These are phyloP conservation scores for Drosophila nikananu DNA, from an alignment of 1,140 invertebrate genomes.

Conservation along the genomic window DNA sequence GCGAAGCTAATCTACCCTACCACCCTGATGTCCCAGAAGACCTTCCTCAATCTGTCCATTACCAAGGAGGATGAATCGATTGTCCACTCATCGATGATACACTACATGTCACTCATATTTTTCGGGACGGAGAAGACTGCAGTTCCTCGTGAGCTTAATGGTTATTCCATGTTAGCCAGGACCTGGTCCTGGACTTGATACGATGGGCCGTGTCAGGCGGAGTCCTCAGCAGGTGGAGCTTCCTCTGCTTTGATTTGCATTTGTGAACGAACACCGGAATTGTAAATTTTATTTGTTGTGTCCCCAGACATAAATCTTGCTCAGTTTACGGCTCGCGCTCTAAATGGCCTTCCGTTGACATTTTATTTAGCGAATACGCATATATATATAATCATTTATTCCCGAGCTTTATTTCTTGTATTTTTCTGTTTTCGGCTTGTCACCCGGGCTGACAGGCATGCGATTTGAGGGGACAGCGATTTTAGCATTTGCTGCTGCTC, in stretches of 20 bases:
- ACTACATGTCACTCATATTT: constrained; percentile 28
- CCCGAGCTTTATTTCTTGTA: constrained; percentile 26
- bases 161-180: constrained; percentile 29
- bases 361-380: constrained; percentile 62
- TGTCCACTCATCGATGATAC: constrained; percentile 6
- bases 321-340: constrained; percentile 60
- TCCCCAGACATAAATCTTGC: constrained; percentile 73
- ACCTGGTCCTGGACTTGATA: constrained; percentile 10
- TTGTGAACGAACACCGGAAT: constrained; percentile 8
- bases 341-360: constrained; percentile 74
- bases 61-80: constrained; percentile 2
- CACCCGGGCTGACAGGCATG: constrained; percentile 60
- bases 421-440: constrained; percentile 67
- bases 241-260: constrained; percentile 36
- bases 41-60: constrained; percentile 18
- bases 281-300: constrained; percentile 52
- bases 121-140: not conserved
- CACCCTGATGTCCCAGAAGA: not conserved
- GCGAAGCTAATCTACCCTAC: not conserved
- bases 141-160: constrained; percentile 26
- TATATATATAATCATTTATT: constrained; percentile 32
- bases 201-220: constrained; percentile 14
- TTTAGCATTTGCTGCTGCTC: constrained; percentile 52
- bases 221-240: constrained; percentile 32
- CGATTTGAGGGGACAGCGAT: constrained; percentile 76